These are phyloP conservation scores for Synaphobranchus kaupii DNA, from an alignment of 2,797 vertebrate genomes.

Conservation along the genomic window DNA sequence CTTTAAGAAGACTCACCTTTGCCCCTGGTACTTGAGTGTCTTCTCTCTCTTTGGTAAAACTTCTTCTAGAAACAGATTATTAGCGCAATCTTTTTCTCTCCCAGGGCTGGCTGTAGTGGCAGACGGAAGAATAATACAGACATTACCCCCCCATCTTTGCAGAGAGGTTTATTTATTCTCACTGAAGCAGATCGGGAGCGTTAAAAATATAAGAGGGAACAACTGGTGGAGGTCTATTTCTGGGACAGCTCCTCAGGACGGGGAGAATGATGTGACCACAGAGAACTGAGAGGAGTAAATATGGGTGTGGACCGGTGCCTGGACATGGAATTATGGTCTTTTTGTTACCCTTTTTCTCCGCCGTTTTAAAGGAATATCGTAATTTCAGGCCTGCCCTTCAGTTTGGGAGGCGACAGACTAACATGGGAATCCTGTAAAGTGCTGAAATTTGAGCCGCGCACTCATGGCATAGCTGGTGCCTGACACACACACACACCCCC, in stretches of 20 bases:
- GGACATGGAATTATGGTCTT: not conserved
- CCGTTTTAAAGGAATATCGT: not conserved
- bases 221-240: conserved; percentile 2
- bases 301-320: not conserved
- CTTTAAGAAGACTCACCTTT: not conserved
- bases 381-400: not conserved
- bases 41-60: not conserved
- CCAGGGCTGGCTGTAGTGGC: not conserved
- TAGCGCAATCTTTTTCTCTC: not conserved
- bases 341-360: not conserved
- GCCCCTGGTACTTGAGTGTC: not conserved
- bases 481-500: not conserved
- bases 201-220: conserved; percentile 9
- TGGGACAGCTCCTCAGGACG: conserved; percentile 1
- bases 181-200: not conserved
- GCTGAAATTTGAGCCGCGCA: not conserved
- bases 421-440: not conserved
- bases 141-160: not conserved
- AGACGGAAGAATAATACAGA: not conserved
- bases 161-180: conserved; percentile 17
- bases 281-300: not conserved
- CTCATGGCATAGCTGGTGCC: not conserved
- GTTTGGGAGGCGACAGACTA: not conserved
- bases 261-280: not conserved
- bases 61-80: conserved; percentile 7